Conservation (phyloP, 2,797 vertebrate species). For the Allobates femoralis region DNA sequence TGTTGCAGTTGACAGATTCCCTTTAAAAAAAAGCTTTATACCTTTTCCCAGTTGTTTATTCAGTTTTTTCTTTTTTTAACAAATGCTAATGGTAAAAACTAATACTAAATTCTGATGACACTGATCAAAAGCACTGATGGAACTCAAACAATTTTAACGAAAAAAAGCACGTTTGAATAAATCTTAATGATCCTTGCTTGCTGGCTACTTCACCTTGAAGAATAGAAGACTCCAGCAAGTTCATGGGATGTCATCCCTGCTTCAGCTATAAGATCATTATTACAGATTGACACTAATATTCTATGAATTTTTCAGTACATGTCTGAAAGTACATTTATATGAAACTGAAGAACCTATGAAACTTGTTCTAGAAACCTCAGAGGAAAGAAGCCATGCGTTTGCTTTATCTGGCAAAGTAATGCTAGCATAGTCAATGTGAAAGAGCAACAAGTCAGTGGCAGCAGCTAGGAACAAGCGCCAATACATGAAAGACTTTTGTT, state of each 20-base stretch:
- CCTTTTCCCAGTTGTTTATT: too few relatives aligned
- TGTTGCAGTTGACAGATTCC: too few relatives aligned
- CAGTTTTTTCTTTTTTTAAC: too few relatives aligned
- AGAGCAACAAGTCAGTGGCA: conserved; percentile 42
- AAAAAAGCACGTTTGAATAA: too few relatives aligned
- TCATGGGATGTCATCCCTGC: background rate
- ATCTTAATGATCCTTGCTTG: too few relatives aligned
- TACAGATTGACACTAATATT: background rate
- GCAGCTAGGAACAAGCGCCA: conserved; percentile 34
- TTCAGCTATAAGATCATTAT: background rate
- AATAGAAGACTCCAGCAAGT: background rate
- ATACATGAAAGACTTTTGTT: conserved; percentile 49
- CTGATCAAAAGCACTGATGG: too few relatives aligned
- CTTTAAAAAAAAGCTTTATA: too few relatives aligned
- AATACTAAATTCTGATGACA: too few relatives aligned
- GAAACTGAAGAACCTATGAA: conserved; percentile 20
- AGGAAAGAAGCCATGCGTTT: conserved; percentile 37
- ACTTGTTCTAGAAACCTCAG: conserved; percentile 23
- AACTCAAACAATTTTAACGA: too few relatives aligned
- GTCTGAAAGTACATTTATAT: background rate
- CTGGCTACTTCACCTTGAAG: too few relatives aligned
- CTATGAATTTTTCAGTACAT: background rate
- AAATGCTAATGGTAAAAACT: too few relatives aligned
- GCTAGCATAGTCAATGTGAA: conserved; percentile 34
- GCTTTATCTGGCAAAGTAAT: conserved; percentile 48